Evolutionary conservation across 37 sponge, comb jelly and placozoan genomes (phyloP).

Genomic region (Oopsacas minuta): DNA sequence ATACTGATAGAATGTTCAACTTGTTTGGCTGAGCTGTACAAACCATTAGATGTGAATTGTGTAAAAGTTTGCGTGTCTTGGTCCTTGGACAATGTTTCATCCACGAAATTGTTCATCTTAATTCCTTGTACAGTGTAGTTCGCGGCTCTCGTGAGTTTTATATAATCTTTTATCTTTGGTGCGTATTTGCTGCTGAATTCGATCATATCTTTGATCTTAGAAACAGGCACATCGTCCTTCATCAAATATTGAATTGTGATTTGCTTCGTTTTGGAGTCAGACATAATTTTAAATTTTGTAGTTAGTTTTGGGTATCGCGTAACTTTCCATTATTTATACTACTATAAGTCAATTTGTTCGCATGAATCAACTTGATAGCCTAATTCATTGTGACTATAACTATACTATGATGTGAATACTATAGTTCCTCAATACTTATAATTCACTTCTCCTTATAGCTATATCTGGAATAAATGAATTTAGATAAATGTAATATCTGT

Average conservation of each 20-base stretch:
- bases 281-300: background rate
- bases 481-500: no score
- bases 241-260: constrained; percentile 11
- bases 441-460: no score
- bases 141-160: background rate
- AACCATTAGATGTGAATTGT: background rate
- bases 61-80: background rate
- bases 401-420: no score
- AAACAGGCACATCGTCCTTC: constrained; percentile 17
- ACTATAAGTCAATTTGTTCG: no score
- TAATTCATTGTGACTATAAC: no score
- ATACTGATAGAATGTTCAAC: background rate
- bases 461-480: no score
- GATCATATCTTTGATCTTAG: constrained; percentile 6
- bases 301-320: no score
- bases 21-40: background rate
- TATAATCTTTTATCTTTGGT: background rate
- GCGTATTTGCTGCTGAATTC: constrained; percentile 15
- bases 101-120: background rate
- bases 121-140: background rate
- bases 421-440: no score
- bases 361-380: no score
- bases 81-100: background rate
- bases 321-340: background rate
- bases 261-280: background rate